Base-by-base conservation (phyloP, 2,113 vertebrate species). In the Steatornis caripensis region DNA sequence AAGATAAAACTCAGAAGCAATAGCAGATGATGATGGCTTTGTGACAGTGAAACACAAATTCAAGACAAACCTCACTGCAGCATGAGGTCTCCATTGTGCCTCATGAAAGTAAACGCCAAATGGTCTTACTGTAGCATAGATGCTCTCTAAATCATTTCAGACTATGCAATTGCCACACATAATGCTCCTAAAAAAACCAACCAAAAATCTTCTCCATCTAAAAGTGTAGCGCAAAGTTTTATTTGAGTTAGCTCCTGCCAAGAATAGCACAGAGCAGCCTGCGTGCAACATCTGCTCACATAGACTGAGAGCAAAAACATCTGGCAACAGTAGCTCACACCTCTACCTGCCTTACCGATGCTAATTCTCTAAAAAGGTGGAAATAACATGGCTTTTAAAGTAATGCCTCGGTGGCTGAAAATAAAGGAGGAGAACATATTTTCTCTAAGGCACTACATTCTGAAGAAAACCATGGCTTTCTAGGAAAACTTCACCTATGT, bases 241-340 rank as follows among this genome's bases (percentile, higher is more conserved):
- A 91, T 92, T 60, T 77, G 90, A 74, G 85, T 36, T 80, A 54
- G 55, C 77, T 77, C 92, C 91, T 94, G 96, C 91, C 95, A 94
- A 92, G 95, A 95, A 94, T 61, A 83, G 36, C 87, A 53, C 32
- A 45, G 83, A 92, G 78, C 72, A 61, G 86, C 82, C 89, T 79
- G 80, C n/a, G 29, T 39, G 36, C 54, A 89, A 92, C 96, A 98
- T 96, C 98, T 98, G 97, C 66, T 97, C 55, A 10, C 48, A 36
- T 53, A 72, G 91, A 66, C 34, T 4, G 61, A 80, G 36, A 95
- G 53, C 30, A n/a, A n/a, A 90, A 97, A 93, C 97, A 96, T 89
- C 98, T 97, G 96, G 94, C 74, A 55, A 18, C 18, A 32, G 71
- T 7, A 74, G 39, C 68, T 91, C 66, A 39, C 51, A 15, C 36